Base-by-base conservation (phyloP, 2,113 vertebrate genomes). In the Prionailurus viverrinus region DNA sequence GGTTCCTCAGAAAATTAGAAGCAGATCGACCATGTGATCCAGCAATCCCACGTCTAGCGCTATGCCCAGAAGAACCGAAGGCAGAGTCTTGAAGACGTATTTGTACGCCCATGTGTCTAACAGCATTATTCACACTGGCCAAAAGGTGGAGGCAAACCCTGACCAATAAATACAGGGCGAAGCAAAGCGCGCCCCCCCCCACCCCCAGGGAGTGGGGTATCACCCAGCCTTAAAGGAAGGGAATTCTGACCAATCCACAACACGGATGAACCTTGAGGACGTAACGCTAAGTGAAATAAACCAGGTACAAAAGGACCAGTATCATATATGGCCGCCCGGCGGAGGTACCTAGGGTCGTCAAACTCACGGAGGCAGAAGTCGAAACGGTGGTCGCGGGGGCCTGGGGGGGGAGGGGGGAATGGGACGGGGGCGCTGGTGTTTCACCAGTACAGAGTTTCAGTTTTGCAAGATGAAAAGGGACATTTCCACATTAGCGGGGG, bases 181-280 rank as follows among this genome's bases (percentile, higher is more conserved):
- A 65, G 36, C n/a, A 19, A 21, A 51, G 1, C 1, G 15, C 7
- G 4, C 16, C 0, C 0, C 0, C 0, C 41, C 41, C 39, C 39
- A 1, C 0, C 0, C 7, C 0, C 48, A 2, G 1, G 1, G 65
- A 23, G 0, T 0, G n/a, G 65, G 33, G 11, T 6, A 4, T 16
- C 11, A 14, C 5, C 16, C 25, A 6, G 45, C 31, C 36, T 16
- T 19, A 7, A 29, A 79, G 71, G 51, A 71, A 31, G 74, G 48
- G 13, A 10, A 16, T 65, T 33, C 74, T 23, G 39, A 79, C 25
- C 33, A 1, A 1, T 41, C 48, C 5, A 5, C 16, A 13, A 14
- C 19, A 1, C 0, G 27, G 12, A 6, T 7, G 48, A 33, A 10
- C 11, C 74, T 0, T 0, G 61, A 55, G 89, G 84, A 51, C 15